Conservation (phyloP, 92 coral and sea anemone species). For the Epizoanthus illoricatus region DNA sequence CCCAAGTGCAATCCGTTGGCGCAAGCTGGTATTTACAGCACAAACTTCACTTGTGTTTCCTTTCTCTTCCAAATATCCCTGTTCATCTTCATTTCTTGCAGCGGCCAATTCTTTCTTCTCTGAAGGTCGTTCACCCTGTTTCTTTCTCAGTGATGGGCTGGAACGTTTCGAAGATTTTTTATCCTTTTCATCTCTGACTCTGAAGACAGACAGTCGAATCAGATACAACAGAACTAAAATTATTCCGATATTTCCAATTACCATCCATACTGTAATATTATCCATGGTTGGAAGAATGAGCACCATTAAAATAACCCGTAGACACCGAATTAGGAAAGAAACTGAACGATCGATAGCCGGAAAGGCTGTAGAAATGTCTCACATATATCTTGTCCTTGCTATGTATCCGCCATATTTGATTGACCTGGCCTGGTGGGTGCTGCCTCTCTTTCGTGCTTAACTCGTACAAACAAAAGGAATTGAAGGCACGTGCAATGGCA, state of each 20-base stretch:
- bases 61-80: conserved; percentile 5
- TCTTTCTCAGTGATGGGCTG: neutral
- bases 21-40: neutral
- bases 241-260: conserved; percentile 36
- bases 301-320: too few relatives aligned
- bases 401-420: conserved; percentile 37
- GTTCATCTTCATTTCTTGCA: neutral
- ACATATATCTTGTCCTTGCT: neutral
- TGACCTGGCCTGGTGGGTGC: neutral
- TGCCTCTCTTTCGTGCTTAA: conserved; percentile 1
- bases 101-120: neutral
- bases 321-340: neutral
- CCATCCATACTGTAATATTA: conserved; percentile 10
- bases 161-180: conserved; percentile 16
- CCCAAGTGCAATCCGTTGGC: neutral
- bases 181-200: conserved; percentile 22
- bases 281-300: conserved; percentile 18
- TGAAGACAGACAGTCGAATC: conserved; percentile 33
- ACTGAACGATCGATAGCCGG: conserved; percentile 2
- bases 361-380: conserved; percentile 29
- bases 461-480: neutral
- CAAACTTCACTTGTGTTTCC: neutral
- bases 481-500: conserved; percentile 26
- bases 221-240: conserved; percentile 35
- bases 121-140: neutral